These are phyloP conservation scores for Micrastur ruficollis DNA, from an alignment of 2,797 vertebrate genomes.

Conservation along the genomic window DNA sequence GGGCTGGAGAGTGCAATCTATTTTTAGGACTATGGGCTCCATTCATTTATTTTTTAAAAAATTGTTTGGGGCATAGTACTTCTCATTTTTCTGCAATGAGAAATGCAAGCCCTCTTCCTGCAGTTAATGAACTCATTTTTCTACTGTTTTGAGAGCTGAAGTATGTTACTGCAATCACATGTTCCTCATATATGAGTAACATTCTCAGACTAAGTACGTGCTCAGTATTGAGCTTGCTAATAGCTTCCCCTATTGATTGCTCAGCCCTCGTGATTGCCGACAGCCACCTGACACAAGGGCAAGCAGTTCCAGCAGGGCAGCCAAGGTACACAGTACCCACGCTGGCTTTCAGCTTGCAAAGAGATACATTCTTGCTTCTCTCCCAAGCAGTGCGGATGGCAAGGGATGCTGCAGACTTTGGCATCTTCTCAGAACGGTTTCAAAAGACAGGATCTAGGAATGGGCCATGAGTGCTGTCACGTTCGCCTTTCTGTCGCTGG, in stretches of 20 bases:
- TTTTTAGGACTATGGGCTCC: conserved; percentile 28
- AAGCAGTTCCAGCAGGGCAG: background rate
- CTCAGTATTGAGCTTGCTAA: background rate
- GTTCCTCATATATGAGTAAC: background rate
- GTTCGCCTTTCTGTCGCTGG: accelerated
- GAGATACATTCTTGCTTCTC: background rate
- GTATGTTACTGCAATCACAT: background rate
- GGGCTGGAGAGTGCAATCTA: background rate
- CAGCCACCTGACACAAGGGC: background rate
- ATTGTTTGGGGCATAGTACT: background rate
- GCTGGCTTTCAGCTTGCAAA: background rate
- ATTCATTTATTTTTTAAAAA: background rate
- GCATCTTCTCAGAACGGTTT: background rate
- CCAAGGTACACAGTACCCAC: accelerated
- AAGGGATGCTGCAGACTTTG: background rate
- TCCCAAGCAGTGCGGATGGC: accelerated
- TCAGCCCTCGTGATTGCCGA: background rate
- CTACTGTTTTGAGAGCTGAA: background rate
- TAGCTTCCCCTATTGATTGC: background rate
- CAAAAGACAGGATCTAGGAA: background rate
- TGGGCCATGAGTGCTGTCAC: accelerated
- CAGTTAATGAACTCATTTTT: conserved; percentile 23
- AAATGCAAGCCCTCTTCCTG: background rate
- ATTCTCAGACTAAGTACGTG: background rate
- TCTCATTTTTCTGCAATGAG: conserved; percentile 13